These are phyloP conservation scores for Urosaurus nigricauda DNA, from an alignment of 2,797 vertebrate genomes.

Conservation along the genomic window DNA sequence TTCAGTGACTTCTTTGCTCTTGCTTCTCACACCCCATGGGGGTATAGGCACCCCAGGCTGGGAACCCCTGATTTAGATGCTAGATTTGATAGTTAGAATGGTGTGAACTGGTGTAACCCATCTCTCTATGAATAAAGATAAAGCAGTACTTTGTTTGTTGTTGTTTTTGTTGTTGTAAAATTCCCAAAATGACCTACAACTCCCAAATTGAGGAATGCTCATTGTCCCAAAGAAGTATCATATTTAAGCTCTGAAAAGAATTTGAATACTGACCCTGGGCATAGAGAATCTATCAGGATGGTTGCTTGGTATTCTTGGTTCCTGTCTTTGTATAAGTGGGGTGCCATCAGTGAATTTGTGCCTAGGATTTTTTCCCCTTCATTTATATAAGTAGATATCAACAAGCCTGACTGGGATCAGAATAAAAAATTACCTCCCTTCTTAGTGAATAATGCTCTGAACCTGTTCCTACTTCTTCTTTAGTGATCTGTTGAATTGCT, in stretches of 20 bases:
- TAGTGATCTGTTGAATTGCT: neutral
- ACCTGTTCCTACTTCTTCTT: slow-evolving; percentile 14
- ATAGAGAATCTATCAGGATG: neutral
- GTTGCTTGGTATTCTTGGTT: neutral
- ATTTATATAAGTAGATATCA: slow-evolving; percentile 6
- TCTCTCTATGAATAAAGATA: neutral
- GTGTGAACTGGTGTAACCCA: neutral
- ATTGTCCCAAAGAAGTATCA: too few relatives aligned
- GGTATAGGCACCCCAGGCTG: too few relatives aligned
- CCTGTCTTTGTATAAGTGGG: neutral
- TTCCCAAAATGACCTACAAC: too few relatives aligned
- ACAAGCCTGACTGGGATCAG: neutral
- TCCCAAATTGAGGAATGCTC: too few relatives aligned
- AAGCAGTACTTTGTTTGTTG: neutral
- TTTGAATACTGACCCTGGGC: neutral
- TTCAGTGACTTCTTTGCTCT: too few relatives aligned
- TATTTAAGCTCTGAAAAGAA: neutral
- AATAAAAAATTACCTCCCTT: slow-evolving; percentile 28
- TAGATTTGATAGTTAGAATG: too few relatives aligned
- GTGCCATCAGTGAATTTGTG: slow-evolving; percentile 9
- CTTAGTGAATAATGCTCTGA: slow-evolving; percentile 7
- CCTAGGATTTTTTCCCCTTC: neutral
- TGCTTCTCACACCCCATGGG: too few relatives aligned
- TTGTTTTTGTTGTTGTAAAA: too few relatives aligned
- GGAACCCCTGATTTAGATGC: too few relatives aligned